Percentiles rank a stretch among this genome's conserved stretches.
These are phyloP conservation scores for Emmelina monodactyla DNA, from an alignment of 2,888 invertebrate genomes.

Conservation along the genomic window DNA sequence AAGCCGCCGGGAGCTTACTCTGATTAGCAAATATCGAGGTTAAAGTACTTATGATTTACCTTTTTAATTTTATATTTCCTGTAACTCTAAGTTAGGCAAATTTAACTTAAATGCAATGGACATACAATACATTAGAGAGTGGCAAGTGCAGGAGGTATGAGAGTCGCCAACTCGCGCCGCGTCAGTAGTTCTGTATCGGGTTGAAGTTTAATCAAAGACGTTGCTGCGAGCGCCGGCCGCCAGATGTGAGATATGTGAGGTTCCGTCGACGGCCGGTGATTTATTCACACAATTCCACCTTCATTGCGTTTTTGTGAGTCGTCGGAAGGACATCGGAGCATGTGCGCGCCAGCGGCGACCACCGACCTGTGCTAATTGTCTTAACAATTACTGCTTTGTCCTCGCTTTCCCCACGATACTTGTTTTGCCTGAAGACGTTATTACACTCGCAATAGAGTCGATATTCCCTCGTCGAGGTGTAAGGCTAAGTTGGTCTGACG, in stretches of 20 bases:
- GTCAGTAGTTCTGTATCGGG: neutral
- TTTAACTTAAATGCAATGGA: too few species aligned
- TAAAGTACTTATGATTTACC: too few species aligned
- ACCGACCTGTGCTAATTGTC: constrained; percentile 33
- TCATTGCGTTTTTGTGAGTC: neutral
- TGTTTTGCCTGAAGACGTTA: constrained; percentile 9
- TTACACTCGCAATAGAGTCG: constrained; percentile 12
- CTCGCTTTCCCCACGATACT: too few species aligned
- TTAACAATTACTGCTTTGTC: constrained; percentile 20
- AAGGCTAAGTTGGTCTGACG: constrained; percentile 5
- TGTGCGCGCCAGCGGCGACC: constrained; percentile 28
- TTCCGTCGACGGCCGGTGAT: neutral
- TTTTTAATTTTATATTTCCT: too few species aligned
- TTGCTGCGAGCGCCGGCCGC: neutral
- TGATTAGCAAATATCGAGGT: too few species aligned
- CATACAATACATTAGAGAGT: too few species aligned
- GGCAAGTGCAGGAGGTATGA: too few species aligned
- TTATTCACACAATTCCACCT: neutral
- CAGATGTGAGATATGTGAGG: neutral
- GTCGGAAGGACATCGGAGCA: constrained; percentile 15
- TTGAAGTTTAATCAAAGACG: neutral
- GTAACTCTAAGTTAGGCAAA: too few species aligned
- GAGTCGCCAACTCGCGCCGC: too few species aligned
- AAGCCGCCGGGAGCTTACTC: too few species aligned
- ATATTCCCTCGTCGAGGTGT: constrained; percentile 9